Conservation (phyloP, 1,140 invertebrate genomes). For the Heliconius hermathena region DNA sequence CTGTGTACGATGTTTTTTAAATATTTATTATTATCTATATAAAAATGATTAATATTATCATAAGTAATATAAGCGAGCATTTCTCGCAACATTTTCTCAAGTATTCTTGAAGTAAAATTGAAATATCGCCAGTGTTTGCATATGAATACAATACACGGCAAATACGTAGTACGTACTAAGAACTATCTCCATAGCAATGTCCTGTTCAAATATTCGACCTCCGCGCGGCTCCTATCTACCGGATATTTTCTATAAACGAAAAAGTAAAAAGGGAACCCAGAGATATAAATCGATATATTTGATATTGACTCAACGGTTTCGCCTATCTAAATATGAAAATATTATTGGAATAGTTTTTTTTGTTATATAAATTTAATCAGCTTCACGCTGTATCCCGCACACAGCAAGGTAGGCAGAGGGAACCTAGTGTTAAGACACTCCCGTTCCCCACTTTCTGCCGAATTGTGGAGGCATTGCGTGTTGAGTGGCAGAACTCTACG, state of each 20-base stretch:
- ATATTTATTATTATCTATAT: too few relatives aligned
- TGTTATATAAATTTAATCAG: conserved; percentile 1
- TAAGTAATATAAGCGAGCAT: conserved; percentile 5
- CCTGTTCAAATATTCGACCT: conserved; percentile 51
- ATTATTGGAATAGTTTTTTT: not conserved
- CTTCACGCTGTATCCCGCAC: too few relatives aligned
- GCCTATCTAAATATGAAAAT: conserved; percentile 10
- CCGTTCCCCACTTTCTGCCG: too few relatives aligned
- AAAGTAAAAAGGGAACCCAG: conserved; percentile 17
- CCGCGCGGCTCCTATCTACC: conserved; percentile 20
- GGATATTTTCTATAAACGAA: conserved; percentile 33
- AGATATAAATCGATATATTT: conserved; percentile 33
- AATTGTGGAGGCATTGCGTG: too few relatives aligned
- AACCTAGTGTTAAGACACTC: too few relatives aligned
- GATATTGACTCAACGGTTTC: conserved; percentile 14
- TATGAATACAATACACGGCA: conserved; percentile 48
- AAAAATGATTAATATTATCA: not conserved
- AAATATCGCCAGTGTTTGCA: conserved; percentile 52
- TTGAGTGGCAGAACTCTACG: too few relatives aligned
- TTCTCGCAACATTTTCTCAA: conserved; percentile 31
- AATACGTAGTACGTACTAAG: conserved; percentile 39
- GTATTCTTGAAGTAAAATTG: conserved; percentile 44
- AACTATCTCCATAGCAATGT: conserved; percentile 45
- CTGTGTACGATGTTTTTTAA: too few relatives aligned
- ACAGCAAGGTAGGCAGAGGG: too few relatives aligned